A percentile compares a stretch with the other conserved stretches of the same genome.
Evolutionary conservation across 2,888 invertebrate species (phyloP).

Genomic region (Drosophila nr. perissopoda): DNA sequence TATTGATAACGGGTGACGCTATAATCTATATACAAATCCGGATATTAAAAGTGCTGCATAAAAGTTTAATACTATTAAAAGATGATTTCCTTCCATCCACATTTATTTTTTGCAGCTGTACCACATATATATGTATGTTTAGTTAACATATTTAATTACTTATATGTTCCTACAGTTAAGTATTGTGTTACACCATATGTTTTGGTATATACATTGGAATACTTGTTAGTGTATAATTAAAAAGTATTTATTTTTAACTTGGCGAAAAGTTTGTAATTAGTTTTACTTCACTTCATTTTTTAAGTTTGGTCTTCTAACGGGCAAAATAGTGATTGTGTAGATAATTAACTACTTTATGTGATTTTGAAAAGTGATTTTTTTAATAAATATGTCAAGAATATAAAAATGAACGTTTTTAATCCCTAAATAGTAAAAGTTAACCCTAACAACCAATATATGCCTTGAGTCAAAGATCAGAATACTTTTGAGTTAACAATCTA

Average conservation of each 20-base stretch:
- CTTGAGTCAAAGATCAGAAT: neutral
- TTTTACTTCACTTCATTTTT: neutral
- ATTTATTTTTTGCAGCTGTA: neutral
- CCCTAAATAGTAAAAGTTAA: neutral
- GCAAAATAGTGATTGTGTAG: neutral
- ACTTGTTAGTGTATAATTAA: neutral
- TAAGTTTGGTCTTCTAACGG: neutral
- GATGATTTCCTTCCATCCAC: neutral
- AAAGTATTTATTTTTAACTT: neutral
- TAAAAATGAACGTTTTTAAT: neutral
- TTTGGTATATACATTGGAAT: neutral
- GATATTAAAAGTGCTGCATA: neutral
- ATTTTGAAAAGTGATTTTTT: slow-evolving; percentile 52
- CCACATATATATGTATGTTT: neutral
- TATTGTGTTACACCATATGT: slow-evolving; percentile 13
- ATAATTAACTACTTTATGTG: slow-evolving; percentile 44
- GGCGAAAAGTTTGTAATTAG: neutral
- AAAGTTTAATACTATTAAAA: neutral
- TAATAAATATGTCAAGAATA: slow-evolving; percentile 34
- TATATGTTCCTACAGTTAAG: slow-evolving; percentile 38
- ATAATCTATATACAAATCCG: neutral
- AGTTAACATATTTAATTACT: slow-evolving; percentile 6
- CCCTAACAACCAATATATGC: neutral
- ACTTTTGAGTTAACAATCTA: neutral
- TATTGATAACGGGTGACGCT: slow-evolving; percentile 1